Conservation (phyloP, 2,888 invertebrate species). For the Ophioninae sp. region DNA sequence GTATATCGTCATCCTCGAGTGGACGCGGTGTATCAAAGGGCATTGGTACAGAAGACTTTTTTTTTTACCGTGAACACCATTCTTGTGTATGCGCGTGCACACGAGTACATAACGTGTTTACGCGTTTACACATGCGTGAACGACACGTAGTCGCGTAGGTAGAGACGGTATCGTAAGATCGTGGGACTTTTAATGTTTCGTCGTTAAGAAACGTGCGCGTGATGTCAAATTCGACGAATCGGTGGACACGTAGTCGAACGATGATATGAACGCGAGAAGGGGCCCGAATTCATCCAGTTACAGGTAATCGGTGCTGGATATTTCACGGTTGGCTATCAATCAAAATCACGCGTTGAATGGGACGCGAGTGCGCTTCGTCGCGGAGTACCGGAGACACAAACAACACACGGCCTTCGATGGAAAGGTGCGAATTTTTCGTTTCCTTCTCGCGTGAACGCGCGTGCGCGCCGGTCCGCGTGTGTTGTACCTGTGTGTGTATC, state of each 20-base stretch:
- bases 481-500: neutral
- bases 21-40: slow-evolving; percentile 10
- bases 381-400: neutral
- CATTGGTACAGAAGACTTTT: neutral
- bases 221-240: neutral
- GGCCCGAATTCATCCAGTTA: neutral
- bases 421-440: slow-evolving; percentile 7
- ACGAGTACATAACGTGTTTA: neutral
- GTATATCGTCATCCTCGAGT: slow-evolving; percentile 53
- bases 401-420: neutral
- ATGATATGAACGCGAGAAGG: neutral
- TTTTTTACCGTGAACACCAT: neutral
- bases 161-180: neutral
- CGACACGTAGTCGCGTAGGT: neutral
- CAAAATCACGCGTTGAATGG: neutral
- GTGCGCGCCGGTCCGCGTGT: neutral
- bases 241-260: neutral
- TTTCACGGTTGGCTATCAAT: neutral
- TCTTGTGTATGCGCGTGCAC: neutral
- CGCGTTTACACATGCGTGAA: neutral
- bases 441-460: neutral
- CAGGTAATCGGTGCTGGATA: neutral
- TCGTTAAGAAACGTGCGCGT: neutral
- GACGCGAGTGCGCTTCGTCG: neutral
- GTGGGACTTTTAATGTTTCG: neutral